A percentile compares a stretch with the other conserved stretches of the same genome.
Evolutionary conservation across 1,140 invertebrate species (phyloP).

Genomic region (Lasioglossum baleicum): DNA sequence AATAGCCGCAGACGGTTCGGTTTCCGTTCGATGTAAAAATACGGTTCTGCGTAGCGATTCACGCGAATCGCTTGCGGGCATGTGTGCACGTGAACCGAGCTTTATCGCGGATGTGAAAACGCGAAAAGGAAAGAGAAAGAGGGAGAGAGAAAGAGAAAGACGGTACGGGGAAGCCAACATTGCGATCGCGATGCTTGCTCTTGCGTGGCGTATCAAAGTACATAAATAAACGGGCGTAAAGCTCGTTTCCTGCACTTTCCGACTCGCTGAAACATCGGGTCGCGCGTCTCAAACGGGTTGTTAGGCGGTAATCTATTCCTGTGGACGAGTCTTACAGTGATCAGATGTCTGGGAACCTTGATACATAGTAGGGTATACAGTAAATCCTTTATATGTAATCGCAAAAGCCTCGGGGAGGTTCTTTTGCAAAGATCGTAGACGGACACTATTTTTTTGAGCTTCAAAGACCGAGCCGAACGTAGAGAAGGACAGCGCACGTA

Average conservation of each 20-base stretch:
- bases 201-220: slow-evolving; percentile 59
- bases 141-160: background rate
- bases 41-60: background rate
- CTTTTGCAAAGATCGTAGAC: too few relatives aligned
- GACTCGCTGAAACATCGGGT: background rate
- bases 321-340: background rate
- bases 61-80: background rate
- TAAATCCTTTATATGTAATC: too few relatives aligned
- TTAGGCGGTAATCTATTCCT: background rate
- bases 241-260: slow-evolving; percentile 62
- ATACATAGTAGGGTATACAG: too few relatives aligned
- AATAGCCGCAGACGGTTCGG: slow-evolving; percentile 4
- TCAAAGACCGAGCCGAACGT: too few relatives aligned
- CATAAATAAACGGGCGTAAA: slow-evolving; percentile 62
- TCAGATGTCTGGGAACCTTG: too few relatives aligned
- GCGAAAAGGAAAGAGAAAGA: background rate
- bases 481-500: too few relatives aligned
- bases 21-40: slow-evolving; percentile 13
- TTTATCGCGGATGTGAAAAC: slow-evolving; percentile 29
- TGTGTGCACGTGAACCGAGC: slow-evolving; percentile 39
- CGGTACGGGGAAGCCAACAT: slow-evolving; percentile 48
- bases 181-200: slow-evolving; percentile 66
- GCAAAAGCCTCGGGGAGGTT: too few relatives aligned
- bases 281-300: background rate
- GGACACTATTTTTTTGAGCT: too few relatives aligned